Base-by-base conservation (phyloP, 2,113 vertebrate genomes). In the Phycodurus eques region DNA sequence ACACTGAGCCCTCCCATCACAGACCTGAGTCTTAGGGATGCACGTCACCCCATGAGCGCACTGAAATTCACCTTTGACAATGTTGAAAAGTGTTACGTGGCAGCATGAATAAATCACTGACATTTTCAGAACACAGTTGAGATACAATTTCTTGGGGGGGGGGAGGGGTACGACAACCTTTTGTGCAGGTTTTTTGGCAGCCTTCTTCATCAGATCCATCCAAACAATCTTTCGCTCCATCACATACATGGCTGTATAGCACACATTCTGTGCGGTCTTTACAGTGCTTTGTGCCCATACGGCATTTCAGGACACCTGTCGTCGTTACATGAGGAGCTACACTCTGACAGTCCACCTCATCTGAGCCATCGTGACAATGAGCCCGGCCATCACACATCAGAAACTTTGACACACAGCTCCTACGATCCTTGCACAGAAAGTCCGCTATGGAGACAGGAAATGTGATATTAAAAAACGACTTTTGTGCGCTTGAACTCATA, bases 1-100 rank as follows among this genome's bases (percentile, higher is more conserved):
- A 61, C 96, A 98, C 46, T 98, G 94, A 0, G 68, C 68, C 6
- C 83, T 87, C 0, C 96, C 95, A 0, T 98, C 94, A 0, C 96
- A 97, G 59, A 59, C 94, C 62, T 91, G 84, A 0, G 61, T 76
- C 0, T 81, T 79, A 2, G 86, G 14, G 0, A 97, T 53, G 8
- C 96, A 98, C 70, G 15, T 57, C 0, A 78, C 91, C 31, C 92
- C 90, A 0, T 91, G 93, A 0, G 68, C 60, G 13, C 96, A 98
- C 57, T 80, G 93, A 81, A 98, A 98, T 61, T 92, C 86, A 46
- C 72, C 93, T 91, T 46, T 0, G 8, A 7, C 6, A 10, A 43
- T 44, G 46, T 1, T 47, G 2, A 69, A 13, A 57, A 54, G 51
- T 20, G 17, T 20, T 39, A 42, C 10, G 6, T 17, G 31, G 27